Percentiles rank a stretch among this genome's conserved stretches.
These are phyloP conservation scores for Artemia sp. DNA, from an alignment of 2,888 invertebrate species.

Conservation along the genomic window DNA sequence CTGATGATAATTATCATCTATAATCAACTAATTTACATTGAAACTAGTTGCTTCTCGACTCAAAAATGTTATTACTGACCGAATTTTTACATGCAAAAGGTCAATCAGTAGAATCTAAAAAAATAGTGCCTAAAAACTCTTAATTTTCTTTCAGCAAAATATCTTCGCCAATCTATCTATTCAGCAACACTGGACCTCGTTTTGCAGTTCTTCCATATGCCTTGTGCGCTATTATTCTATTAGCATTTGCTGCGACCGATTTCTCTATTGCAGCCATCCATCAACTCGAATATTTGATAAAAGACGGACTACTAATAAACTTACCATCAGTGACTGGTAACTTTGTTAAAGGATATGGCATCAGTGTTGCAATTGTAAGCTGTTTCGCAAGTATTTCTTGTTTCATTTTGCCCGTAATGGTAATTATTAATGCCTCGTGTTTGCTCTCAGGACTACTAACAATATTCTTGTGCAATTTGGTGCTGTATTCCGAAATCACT, in stretches of 20 bases:
- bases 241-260: conserved; percentile 11
- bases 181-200: neutral
- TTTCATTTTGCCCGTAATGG: neutral
- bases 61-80: no score
- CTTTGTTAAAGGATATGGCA: neutral
- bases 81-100: no score
- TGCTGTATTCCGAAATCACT: no score
- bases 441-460: no score
- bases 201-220: neutral
- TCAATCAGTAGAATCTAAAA: no score
- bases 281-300: neutral
- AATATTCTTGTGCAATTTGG: no score
- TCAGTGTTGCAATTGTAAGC: neutral
- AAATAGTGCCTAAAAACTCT: neutral
- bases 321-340: neutral
- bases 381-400: neutral
- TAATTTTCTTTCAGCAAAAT: neutral
- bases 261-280: neutral
- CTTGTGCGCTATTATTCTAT: neutral
- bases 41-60: no score
- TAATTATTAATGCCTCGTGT: no score
- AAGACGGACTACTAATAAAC: neutral
- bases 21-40: no score
- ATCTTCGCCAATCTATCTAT: neutral
- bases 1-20: no score